These are phyloP conservation scores for Falco novaeseelandiae DNA, from an alignment of 2,797 vertebrate species.

Conservation along the genomic window DNA sequence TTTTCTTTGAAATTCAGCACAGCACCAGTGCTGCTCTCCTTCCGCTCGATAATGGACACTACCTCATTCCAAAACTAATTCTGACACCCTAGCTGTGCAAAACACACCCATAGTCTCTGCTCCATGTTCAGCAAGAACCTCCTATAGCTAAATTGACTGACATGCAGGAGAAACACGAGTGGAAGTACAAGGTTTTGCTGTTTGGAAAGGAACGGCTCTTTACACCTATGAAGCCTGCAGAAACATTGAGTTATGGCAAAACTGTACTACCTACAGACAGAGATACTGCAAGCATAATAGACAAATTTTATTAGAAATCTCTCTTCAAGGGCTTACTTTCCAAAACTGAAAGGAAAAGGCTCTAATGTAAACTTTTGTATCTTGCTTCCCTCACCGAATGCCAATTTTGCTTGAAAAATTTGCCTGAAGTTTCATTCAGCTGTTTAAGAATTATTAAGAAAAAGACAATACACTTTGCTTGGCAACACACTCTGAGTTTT, in stretches of 20 bases:
- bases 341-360: neutral
- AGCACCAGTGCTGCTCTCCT: neutral
- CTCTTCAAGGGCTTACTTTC: neutral
- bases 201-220: conserved; percentile 20
- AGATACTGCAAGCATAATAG: neutral
- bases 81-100: neutral
- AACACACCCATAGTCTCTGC: neutral
- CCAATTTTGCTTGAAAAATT: neutral
- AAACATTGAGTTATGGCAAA: conserved; percentile 31
- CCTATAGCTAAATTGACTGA: neutral
- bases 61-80: neutral
- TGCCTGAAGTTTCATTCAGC: neutral
- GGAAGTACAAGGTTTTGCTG: neutral
- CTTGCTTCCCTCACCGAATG: neutral
- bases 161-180: neutral
- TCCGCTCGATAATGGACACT: conserved; percentile 21
- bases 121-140: neutral
- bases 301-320: neutral
- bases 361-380: neutral
- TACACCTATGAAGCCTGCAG: conserved; percentile 31
- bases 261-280: neutral
- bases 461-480: neutral
- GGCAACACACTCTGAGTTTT: neutral
- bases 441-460: neutral
- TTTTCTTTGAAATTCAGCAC: neutral